Conservation (phyloP, 30 jellyfish, hydroid and myxozoan species). For the Chironex yamaguchii region DNA sequence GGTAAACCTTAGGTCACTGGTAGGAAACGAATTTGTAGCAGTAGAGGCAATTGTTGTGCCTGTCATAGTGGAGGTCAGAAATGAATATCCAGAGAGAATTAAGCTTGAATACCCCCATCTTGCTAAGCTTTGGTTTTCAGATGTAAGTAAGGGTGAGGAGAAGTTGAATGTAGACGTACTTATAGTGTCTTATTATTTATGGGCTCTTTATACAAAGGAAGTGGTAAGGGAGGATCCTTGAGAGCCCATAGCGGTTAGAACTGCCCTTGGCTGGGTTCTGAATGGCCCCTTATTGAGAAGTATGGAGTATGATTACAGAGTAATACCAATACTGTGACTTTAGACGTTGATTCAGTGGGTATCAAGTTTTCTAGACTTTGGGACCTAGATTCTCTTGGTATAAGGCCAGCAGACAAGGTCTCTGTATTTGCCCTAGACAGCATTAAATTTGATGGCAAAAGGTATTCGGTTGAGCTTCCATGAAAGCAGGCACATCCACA, state of each 20-base stretch:
- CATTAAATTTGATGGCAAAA: slow-evolving; percentile 28
- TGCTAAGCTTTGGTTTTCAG: slow-evolving; percentile 48
- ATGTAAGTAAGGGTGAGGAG: slow-evolving; percentile 34
- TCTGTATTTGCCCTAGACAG: slow-evolving; percentile 35
- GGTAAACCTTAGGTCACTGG: not conserved
- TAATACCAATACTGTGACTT: no score
- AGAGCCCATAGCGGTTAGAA: slow-evolving; percentile 18
- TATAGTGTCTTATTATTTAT: slow-evolving; percentile 23
- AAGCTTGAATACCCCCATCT: slow-evolving; percentile 36
- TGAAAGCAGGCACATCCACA: slow-evolving; percentile 65
- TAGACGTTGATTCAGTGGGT: not conserved
- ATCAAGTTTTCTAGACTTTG: not conserved
- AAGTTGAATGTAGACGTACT: slow-evolving; percentile 11
- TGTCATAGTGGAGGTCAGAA: not conserved
- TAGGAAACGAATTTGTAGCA: not conserved
- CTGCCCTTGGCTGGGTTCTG: slow-evolving; percentile 31
- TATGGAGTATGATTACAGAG: no score
- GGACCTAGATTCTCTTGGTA: not conserved
- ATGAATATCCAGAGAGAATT: slow-evolving; percentile 1
- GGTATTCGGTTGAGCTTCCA: slow-evolving; percentile 63
- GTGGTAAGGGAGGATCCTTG: slow-evolving; percentile 34
- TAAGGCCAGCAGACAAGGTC: slow-evolving; percentile 24
- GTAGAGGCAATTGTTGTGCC: slow-evolving; percentile 16
- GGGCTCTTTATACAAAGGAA: not conserved
- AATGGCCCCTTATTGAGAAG: not conserved